phyloP scores from a whole-genome alignment of 2,113 vertebrate species.

The Chroicocephalus ridibundus region DNA sequence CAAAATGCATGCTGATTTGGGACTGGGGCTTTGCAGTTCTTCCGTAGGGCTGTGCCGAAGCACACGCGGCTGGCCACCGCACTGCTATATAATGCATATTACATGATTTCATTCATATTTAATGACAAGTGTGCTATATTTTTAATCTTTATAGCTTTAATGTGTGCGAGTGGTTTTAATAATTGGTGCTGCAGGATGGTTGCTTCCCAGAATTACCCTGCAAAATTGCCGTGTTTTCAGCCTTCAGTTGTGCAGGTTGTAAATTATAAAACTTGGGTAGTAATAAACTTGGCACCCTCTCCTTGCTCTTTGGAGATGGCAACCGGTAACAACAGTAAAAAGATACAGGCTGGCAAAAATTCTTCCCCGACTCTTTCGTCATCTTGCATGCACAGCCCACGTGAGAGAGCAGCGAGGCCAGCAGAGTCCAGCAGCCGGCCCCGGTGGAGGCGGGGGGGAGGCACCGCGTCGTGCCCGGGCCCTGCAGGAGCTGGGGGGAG shows the following conservation, averaged over 20 bases:
- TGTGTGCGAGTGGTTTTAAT: constrained; percentile 78
- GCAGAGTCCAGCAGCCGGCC: neutral
- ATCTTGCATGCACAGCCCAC: neutral
- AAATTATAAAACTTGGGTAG: constrained; percentile 72
- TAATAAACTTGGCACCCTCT: constrained; percentile 66
- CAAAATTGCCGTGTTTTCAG: constrained; percentile 79
- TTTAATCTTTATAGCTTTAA: constrained; percentile 83
- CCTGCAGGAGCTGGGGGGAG: fast-evolving
- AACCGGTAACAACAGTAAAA: constrained; percentile 42
- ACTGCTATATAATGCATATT: constrained; percentile 74
- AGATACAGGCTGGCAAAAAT: constrained; percentile 5
- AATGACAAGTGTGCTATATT: constrained; percentile 79
- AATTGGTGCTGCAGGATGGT: constrained; percentile 78
- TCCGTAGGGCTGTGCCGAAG: constrained; percentile 44
- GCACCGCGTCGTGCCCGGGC: fast-evolving
- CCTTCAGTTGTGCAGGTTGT: constrained; percentile 56
- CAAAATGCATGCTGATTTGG: constrained; percentile 63
- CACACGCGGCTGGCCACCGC: constrained; percentile 39
- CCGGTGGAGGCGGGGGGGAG: neutral
- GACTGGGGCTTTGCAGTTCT: constrained; percentile 59
- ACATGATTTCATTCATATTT: constrained; percentile 79
- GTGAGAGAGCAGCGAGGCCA: fast-evolving
- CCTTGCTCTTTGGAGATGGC: constrained; percentile 53
- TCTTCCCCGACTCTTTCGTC: constrained; percentile 23
- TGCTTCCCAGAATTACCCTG: constrained; percentile 71